A percentile compares a stretch with the other conserved stretches of the same genome.
Conservation (phyloP, 2,888 invertebrate species). For the Platycheirus rosarum region DNA sequence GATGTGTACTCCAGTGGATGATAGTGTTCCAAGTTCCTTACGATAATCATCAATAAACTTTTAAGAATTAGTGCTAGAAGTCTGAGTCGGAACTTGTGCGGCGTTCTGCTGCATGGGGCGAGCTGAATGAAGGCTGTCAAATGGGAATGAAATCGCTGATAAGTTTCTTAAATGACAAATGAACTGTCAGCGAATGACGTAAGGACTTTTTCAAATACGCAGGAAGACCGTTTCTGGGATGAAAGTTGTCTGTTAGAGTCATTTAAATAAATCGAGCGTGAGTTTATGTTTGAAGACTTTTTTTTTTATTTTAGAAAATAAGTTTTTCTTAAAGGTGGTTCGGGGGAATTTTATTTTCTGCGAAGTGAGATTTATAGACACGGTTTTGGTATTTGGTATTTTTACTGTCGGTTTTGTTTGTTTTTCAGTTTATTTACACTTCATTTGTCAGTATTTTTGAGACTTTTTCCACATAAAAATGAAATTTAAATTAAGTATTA, state of each 20-base stretch:
- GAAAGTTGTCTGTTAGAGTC: not conserved
- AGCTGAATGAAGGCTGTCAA: slow-evolving; percentile 58
- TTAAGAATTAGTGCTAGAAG: slow-evolving; percentile 43
- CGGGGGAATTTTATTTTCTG: not conserved
- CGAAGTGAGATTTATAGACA: not conserved
- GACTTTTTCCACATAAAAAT: no score
- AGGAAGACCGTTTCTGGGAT: slow-evolving; percentile 6
- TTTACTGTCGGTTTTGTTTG: no score
- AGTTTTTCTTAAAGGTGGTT: not conserved
- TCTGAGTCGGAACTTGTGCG: slow-evolving; percentile 13
- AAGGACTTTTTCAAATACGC: slow-evolving; percentile 9
- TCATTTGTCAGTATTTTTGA: no score
- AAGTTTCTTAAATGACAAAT: slow-evolving; percentile 63
- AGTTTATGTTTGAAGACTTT: slow-evolving; percentile 6
- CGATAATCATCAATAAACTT: slow-evolving; percentile 70
- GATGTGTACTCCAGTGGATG: slow-evolving; percentile 35
- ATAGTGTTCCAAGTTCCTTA: slow-evolving; percentile 53
- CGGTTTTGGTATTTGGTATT: not conserved
- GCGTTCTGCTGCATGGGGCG: slow-evolving; percentile 27
- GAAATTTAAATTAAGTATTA: no score
- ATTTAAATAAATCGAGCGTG: slow-evolving; percentile 28
- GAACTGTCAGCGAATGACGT: slow-evolving; percentile 57
- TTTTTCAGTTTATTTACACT: no score
- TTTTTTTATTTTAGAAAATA: not conserved
- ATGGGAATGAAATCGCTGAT: slow-evolving; percentile 59